Evolutionary conservation across 2,888 invertebrate species (phyloP).

Genomic region (Aquatica leii): DNA sequence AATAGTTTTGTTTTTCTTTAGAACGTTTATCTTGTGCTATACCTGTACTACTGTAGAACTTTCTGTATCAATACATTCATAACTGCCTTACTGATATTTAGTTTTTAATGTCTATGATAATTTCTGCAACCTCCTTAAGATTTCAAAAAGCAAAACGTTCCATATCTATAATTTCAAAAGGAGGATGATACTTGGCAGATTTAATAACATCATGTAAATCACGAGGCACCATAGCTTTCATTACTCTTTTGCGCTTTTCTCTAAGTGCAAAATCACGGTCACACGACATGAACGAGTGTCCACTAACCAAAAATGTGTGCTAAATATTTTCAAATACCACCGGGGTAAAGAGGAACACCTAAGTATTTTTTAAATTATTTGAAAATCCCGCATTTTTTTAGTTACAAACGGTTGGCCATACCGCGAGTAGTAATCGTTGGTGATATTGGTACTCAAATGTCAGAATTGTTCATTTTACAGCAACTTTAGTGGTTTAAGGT

Average conservation of each 20-base stretch:
- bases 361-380: no score
- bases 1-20: no score
- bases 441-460: no score
- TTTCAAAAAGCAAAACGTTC: slow-evolving; percentile 3
- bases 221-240: neutral
- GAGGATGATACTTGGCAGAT: slow-evolving; percentile 11
- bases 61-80: neutral
- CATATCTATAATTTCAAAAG: slow-evolving; percentile 13
- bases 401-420: no score
- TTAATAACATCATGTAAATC: neutral
- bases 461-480: no score
- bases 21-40: no score
- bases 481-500: no score
- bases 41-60: no score
- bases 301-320: slow-evolving; percentile 5
- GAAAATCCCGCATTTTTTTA: no score
- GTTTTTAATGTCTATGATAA: neutral
- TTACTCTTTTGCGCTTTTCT: slow-evolving; percentile 5
- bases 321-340: neutral
- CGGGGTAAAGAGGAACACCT: neutral
- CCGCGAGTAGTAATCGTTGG: no score
- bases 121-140: slow-evolving; percentile 4
- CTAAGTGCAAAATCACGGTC: slow-evolving; percentile 5
- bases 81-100: slow-evolving; percentile 1
- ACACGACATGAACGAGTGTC: slow-evolving; percentile 7